These are phyloP conservation scores for Zelostemma sp. DNA, from an alignment of 1,140 invertebrate species.

Conservation along the genomic window DNA sequence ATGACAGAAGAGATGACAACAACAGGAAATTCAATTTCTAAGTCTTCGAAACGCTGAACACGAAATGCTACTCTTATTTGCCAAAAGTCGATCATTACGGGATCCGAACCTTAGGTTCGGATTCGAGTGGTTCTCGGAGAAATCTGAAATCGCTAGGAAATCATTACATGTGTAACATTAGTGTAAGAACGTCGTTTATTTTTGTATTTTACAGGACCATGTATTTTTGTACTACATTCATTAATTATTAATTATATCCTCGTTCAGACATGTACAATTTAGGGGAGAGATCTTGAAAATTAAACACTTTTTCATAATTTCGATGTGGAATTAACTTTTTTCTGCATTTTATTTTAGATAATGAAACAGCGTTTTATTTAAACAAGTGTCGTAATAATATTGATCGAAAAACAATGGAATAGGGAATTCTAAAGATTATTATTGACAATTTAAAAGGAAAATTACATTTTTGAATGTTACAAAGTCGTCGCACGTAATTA, in stretches of 20 bases:
- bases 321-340: no score
- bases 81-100: slow-evolving; percentile 37
- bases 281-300: no score
- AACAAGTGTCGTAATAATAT: no score
- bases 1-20: slow-evolving; percentile 60
- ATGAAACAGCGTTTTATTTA: no score
- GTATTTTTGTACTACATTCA: not conserved
- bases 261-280: not conserved
- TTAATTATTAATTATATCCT: not conserved
- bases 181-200: slow-evolving; percentile 1
- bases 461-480: no score
- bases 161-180: no score
- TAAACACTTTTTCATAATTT: not conserved
- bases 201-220: not conserved
- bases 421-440: no score
- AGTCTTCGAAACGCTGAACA: no score
- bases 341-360: no score
- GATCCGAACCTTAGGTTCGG: slow-evolving; percentile 21
- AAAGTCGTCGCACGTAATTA: no score
- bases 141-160: not conserved
- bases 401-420: no score
- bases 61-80: slow-evolving; percentile 23
- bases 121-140: slow-evolving; percentile 28
- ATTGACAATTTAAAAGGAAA: no score
- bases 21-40: slow-evolving; percentile 58